Percentiles rank a stretch among this genome's conserved stretches.
Conservation (phyloP, 1,140 invertebrate genomes). For the Drosophila tristis region DNA sequence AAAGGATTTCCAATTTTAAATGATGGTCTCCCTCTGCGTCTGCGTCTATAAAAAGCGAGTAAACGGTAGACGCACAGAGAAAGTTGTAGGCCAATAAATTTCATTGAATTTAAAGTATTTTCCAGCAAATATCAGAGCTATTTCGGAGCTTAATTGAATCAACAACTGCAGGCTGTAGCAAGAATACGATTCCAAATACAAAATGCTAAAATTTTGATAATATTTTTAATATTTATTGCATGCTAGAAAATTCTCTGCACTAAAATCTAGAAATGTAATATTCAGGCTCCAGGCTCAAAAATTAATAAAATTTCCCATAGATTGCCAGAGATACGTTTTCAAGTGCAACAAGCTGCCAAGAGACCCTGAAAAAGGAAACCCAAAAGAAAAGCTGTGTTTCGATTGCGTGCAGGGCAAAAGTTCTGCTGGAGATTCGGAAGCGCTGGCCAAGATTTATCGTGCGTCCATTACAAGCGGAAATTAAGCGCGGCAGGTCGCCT, state of each 20-base stretch:
- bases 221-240: no score
- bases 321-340: neutral
- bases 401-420: slow-evolving; percentile 55
- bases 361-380: slow-evolving; percentile 1
- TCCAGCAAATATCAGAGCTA: no score
- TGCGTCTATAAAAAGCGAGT: neutral
- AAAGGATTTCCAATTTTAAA: slow-evolving; percentile 73
- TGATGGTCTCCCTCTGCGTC: slow-evolving; percentile 35
- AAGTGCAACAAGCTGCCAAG: slow-evolving; percentile 29
- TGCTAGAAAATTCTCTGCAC: no score
- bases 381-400: slow-evolving; percentile 61
- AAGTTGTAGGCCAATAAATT: no score
- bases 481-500: slow-evolving; percentile 78
- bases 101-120: no score
- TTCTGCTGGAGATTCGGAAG: slow-evolving; percentile 54
- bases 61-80: neutral
- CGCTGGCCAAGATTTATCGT: slow-evolving; percentile 78
- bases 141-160: no score
- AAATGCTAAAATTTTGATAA: no score
- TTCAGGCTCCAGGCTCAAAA: neutral
- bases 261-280: no score
- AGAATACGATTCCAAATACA: no score
- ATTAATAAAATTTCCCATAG: slow-evolving; percentile 24
- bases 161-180: no score
- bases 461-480: slow-evolving; percentile 82